Conservation (phyloP, 2,888 invertebrate genomes). For the Aspidapion aeneum region DNA sequence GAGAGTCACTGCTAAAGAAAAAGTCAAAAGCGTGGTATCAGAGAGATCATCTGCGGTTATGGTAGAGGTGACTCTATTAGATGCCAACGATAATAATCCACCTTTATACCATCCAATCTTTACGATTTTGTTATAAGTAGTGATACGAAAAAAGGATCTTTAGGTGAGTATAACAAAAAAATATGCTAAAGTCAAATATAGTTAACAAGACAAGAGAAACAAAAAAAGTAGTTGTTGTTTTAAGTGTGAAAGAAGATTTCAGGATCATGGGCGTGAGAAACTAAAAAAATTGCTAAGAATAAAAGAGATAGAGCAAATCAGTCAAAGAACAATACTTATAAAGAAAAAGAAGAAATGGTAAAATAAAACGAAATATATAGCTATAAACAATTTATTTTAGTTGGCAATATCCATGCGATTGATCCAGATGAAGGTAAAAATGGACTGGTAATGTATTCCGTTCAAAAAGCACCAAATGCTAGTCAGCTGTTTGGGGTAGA, state of each 20-base stretch:
- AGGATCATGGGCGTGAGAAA: too few species aligned
- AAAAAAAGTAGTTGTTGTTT: too few species aligned
- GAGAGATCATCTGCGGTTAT: conserved; percentile 60
- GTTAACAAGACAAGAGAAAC: too few species aligned
- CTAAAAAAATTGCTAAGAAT: too few species aligned
- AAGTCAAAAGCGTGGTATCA: conserved; percentile 62
- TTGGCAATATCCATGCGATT: conserved; percentile 72
- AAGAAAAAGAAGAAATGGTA: too few species aligned
- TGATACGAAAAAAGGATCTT: conserved; percentile 62
- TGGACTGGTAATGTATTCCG: conserved; percentile 61
- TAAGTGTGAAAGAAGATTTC: too few species aligned
- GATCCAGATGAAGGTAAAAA: conserved; percentile 79
- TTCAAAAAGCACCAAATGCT: conserved; percentile 39
- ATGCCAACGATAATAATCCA: conserved; percentile 91
- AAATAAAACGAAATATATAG: too few species aligned
- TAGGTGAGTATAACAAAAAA: conserved; percentile 10
- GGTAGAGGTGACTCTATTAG: conserved; percentile 78
- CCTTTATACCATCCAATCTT: conserved; percentile 77
- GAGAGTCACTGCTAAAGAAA: conserved; percentile 77
- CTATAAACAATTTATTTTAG: too few species aligned
- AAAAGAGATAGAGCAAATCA: too few species aligned
- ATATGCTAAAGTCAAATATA: too few species aligned
- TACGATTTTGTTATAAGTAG: conserved; percentile 73
- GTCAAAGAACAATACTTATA: too few species aligned
- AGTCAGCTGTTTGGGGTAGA: conserved; percentile 70